Conservation (phyloP, 92 coral and sea anemone species). For the Porites lobata region DNA sequence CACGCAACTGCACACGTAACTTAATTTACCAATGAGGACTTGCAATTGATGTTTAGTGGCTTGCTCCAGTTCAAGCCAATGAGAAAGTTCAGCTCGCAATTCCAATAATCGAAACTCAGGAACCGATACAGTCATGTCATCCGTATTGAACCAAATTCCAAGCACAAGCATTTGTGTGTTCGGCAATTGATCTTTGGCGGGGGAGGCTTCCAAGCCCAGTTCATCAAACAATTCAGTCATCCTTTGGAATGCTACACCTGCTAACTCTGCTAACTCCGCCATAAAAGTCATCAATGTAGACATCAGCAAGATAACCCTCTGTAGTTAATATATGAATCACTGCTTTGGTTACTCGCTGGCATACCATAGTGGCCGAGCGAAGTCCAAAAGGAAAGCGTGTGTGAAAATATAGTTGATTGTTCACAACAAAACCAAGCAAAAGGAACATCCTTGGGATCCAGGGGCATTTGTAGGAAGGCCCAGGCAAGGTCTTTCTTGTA, state of each 20-base stretch:
- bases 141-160: conserved; percentile 26
- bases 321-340: conserved; percentile 15
- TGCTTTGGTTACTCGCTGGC: conserved; percentile 10
- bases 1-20: too few relatives aligned
- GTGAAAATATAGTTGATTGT: conserved; percentile 52
- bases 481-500: conserved; percentile 51
- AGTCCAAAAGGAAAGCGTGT: conserved; percentile 48
- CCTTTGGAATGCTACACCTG: conserved; percentile 8
- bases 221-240: conserved; percentile 4
- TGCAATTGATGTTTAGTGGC: conserved; percentile 22
- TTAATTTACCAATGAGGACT: not conserved
- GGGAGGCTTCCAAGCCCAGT: conserved; percentile 34
- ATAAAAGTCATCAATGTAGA: conserved; percentile 22
- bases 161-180: conserved; percentile 25
- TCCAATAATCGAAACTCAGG: conserved; percentile 14
- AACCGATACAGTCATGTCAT: conserved; percentile 6
- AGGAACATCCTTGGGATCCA: conserved; percentile 43
- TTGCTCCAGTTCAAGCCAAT: not conserved
- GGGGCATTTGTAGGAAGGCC: conserved; percentile 49
- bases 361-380: conserved; percentile 9
- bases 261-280: conserved; percentile 16
- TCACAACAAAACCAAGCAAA: conserved; percentile 28
- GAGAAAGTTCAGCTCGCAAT: conserved; percentile 4
- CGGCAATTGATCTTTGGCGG: conserved; percentile 16
- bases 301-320: conserved; percentile 11